These are phyloP conservation scores for Drosophila affinis DNA, from an alignment of 2,888 invertebrate species.

Conservation along the genomic window DNA sequence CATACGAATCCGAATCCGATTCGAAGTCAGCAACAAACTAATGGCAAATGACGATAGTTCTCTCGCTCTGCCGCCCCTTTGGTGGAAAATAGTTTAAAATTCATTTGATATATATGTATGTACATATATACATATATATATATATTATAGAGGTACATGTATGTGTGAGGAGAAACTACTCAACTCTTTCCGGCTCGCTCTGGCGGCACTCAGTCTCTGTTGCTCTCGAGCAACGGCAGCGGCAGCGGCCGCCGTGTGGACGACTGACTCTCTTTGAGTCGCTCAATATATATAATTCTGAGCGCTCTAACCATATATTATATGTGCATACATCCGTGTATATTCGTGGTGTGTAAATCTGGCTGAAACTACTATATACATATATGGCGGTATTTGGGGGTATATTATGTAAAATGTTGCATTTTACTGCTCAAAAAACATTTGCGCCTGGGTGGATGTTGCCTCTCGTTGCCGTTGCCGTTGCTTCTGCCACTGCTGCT, in stretches of 20 bases:
- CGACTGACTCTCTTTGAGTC: conserved; percentile 3
- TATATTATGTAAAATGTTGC: conserved; percentile 79
- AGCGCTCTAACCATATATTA: conserved; percentile 42
- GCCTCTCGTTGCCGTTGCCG: conserved; percentile 32
- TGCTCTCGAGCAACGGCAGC: conserved; percentile 1
- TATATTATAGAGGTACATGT: conserved; percentile 11
- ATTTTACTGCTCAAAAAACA: conserved; percentile 46
- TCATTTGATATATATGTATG: conserved; percentile 59
- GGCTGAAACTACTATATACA: conserved; percentile 30
- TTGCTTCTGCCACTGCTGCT: conserved; percentile 35
- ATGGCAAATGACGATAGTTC: conserved; percentile 66
- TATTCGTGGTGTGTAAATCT: conserved; percentile 25
- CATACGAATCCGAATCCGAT: conserved; percentile 23
- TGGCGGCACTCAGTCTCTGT: conserved; percentile 6
- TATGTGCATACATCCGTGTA: conserved; percentile 12
- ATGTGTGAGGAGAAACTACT: conserved; percentile 38
- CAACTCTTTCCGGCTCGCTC: conserved; percentile 35
- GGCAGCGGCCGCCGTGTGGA: neutral
- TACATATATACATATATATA: neutral
- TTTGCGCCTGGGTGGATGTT: conserved; percentile 27
- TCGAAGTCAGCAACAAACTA: conserved; percentile 40
- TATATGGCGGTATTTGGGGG: conserved; percentile 43
- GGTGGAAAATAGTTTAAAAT: conserved; percentile 72
- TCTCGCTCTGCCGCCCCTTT: conserved; percentile 17
- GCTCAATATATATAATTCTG: conserved; percentile 20